A percentile compares a stretch with the other conserved stretches of the same genome.
Conservation (phyloP, 2,888 invertebrate genomes). For the Acrobasis suavella region DNA sequence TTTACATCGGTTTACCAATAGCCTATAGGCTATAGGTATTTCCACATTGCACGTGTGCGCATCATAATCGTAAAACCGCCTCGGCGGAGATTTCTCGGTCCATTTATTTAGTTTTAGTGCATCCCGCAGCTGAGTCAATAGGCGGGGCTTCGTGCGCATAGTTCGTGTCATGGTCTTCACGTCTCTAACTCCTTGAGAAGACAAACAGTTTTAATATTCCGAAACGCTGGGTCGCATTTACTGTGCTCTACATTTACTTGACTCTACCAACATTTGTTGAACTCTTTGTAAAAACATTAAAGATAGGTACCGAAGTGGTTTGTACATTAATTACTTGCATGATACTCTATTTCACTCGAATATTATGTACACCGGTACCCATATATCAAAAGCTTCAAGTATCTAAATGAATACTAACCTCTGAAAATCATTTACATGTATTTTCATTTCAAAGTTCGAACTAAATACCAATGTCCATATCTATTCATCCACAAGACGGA, state of each 20-base stretch:
- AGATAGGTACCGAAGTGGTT: too few relatives aligned
- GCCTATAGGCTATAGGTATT: constrained; percentile 9
- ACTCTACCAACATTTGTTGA: not conserved
- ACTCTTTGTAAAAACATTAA: too few relatives aligned
- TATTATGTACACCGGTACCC: too few relatives aligned
- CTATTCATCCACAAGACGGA: too few relatives aligned
- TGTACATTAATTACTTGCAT: too few relatives aligned
- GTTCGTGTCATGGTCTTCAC: constrained; percentile 20
- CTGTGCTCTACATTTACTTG: not conserved
- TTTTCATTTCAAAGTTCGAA: too few relatives aligned
- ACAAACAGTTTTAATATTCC: constrained; percentile 29
- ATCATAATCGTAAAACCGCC: constrained; percentile 65
- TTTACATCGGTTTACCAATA: not conserved
- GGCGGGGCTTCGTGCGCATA: constrained; percentile 34
- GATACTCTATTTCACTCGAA: too few relatives aligned
- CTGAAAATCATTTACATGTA: too few relatives aligned
- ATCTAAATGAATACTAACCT: too few relatives aligned
- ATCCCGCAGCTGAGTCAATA: constrained; percentile 59
- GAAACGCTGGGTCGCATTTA: not conserved
- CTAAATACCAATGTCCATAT: too few relatives aligned
- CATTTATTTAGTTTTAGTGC: constrained; percentile 61
- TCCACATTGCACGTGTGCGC: constrained; percentile 46
- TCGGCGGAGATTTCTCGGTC: constrained; percentile 59
- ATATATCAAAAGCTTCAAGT: too few relatives aligned
- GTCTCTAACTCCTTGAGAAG: constrained; percentile 28